Evolutionary conservation across 1,140 invertebrate species (phyloP), one percentile per base, ranked within the genome.

Genomic region (Trichonephila inaurata): DNA sequence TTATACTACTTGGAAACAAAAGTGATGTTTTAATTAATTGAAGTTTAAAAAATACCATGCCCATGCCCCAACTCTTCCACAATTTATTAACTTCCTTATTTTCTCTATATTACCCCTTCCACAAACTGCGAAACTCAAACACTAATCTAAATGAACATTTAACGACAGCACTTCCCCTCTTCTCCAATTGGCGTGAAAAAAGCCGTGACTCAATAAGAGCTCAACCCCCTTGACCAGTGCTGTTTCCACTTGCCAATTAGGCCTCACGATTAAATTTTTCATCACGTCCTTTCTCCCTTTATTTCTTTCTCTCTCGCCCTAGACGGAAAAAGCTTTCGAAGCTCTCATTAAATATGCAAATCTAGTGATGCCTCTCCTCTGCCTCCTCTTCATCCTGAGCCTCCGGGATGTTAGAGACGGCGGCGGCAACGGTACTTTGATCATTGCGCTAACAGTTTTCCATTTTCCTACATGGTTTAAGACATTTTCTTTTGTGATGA

Each of bases 391-490:
- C 83, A n/a, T 58, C 81, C 24, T 21, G n/a, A 21, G 40, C 83
- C 91, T 60, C 51, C 51, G n/a, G 51, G 83, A 40, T 81, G 21
- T 33, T 72, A 72, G 89, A 61, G 28, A 77, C 24, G 18, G 44
- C 33, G 83, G 24, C 83, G 83, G 91, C 82, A 87, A 92, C 82
- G 91, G 91, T 61, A 69, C 91, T 92, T 92, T 92, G 91, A 92
- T 92, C 91, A 92, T 92, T 92, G 91, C 83, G 58, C 64, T 92
- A 92, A 92, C 91, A 92, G 91, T 92, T 92, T 92, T 87, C 91
- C 91, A 92, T 92, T 92, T 92, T 92, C 91, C 83, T 92, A 72
- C 91, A 92, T 92, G 91, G 91, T 92, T 92, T 92, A 92, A 92
- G 91, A 92, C 91, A 92, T 92, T 92, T 92, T 92, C 91, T 61